A percentile compares a stretch with the other conserved stretches of the same genome.
phyloP scores from a whole-genome alignment of 1,140 invertebrate genomes.

The Lepidostoma basale region DNA sequence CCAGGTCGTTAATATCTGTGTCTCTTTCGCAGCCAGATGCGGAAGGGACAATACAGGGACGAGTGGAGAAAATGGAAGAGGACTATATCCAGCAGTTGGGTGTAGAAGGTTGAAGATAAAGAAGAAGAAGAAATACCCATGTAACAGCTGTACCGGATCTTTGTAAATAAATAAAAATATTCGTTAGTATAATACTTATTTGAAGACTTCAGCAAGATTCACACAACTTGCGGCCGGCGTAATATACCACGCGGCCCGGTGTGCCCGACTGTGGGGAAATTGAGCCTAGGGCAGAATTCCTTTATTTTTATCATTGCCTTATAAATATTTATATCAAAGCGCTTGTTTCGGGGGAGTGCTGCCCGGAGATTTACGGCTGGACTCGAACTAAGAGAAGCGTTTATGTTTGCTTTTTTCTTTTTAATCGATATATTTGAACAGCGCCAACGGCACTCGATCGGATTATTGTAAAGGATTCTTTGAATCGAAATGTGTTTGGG shows the following conservation, averaged over 20 bases:
- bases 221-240: too few species aligned
- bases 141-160: too few species aligned
- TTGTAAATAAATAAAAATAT: too few species aligned
- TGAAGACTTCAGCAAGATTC: too few species aligned
- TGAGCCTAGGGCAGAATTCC: constrained; percentile 40
- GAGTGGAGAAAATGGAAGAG: too few species aligned
- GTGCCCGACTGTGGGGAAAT: constrained; percentile 44
- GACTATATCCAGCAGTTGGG: too few species aligned
- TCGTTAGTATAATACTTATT: too few species aligned
- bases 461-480: constrained; percentile 30
- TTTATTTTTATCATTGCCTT: constrained; percentile 39
- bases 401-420: constrained; percentile 30
- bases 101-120: too few species aligned
- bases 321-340: constrained; percentile 46
- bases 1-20: too few species aligned
- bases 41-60: too few species aligned
- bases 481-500: constrained; percentile 26
- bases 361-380: constrained; percentile 38
- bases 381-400: constrained; percentile 27
- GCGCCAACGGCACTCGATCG: constrained; percentile 16
- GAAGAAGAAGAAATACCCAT: too few species aligned
- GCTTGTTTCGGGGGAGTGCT: constrained; percentile 41
- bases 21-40: too few species aligned
- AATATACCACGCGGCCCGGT: constrained; percentile 43
- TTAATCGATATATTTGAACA: constrained; percentile 31